Evolutionary conservation across 2,797 vertebrate genomes (phyloP).

Genomic region (Halcyon smyrnensis): DNA sequence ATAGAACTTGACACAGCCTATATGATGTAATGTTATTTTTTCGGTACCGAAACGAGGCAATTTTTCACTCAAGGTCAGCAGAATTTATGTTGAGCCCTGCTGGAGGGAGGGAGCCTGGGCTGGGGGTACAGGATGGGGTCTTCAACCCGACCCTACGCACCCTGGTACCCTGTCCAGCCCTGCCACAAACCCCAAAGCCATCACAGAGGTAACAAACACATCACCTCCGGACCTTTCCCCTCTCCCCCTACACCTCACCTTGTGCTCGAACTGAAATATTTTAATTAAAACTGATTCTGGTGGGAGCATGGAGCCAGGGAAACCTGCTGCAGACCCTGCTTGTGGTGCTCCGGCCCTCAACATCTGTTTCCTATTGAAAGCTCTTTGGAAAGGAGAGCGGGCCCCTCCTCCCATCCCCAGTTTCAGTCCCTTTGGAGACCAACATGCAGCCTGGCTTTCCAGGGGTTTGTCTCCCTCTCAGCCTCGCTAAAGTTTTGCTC

Average conservation of each 20-base stretch:
- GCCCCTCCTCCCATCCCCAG: conserved; percentile 51
- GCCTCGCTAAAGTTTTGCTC: background rate
- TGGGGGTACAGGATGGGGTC: conserved; percentile 47
- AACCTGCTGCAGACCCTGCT: conserved; percentile 50
- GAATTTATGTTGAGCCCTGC: conserved; percentile 77
- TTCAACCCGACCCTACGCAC: background rate
- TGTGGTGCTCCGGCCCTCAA: conserved; percentile 56
- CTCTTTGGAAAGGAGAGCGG: conserved; percentile 51
- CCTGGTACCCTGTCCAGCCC: background rate
- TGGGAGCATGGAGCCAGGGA: background rate
- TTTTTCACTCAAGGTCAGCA: conserved; percentile 82
- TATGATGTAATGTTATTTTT: conserved; percentile 93
- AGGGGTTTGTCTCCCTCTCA: background rate
- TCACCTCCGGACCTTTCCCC: background rate
- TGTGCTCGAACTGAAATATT: background rate
- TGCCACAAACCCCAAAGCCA: background rate
- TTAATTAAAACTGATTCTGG: conserved; percentile 46
- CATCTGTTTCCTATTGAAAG: conserved; percentile 77
- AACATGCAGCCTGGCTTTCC: background rate
- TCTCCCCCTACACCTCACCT: background rate
- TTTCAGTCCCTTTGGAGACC: conserved; percentile 57
- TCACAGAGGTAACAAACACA: background rate
- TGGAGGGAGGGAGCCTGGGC: conserved; percentile 78
- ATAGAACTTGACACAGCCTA: conserved; percentile 81
- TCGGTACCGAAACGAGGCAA: conserved; percentile 83